Evolutionary conservation across 2,797 vertebrate genomes (phyloP), one percentile per base, ranked within the genome.

Genomic region (Austrolebias charrua): DNA sequence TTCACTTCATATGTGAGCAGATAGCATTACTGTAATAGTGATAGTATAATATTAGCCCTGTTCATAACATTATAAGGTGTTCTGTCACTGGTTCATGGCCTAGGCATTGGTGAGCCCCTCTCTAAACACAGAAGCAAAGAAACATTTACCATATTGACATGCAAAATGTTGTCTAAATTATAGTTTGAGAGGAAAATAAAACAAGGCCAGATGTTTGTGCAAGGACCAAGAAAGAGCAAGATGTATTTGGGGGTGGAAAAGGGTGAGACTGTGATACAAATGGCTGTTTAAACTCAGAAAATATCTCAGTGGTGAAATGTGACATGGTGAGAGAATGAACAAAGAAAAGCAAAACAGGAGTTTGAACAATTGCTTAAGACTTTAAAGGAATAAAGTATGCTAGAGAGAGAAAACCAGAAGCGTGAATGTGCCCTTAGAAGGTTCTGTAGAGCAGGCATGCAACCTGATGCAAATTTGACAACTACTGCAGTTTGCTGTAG

Each of bases 271-370:
- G 2, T 35, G n/a, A 67, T 74, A 63, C 66, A 69, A 75, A 81
- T 78, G 77, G 69, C 66, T 81, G 76, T 87, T 84, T 76, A 64
- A 88, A 81, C 75, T 84, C 88, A 90, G 87, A 87, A 94, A 93
- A 93, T 93, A 88, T 81, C 90, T 90, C 64, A 65, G 90, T 91
- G 85, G 80, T 92, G 88, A 86, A 78, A 87, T 43, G 65, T 75
- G 64, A 80, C 46, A 85, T 81, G 60, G 58, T 87, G 78, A 76
- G 74, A 89, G 66, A 86, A 83, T 66, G 66, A 14, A 20, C 78
- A 85, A 78, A 70, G 69, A 74, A 66, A 63, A 67, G 87, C 90
- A 31, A 88, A 89, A 81, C 87, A 93, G 92, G 89, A 91, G 87
- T 72, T 35, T 74, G 80, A 88, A 78, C 28, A 77, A 89, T 90